Evolutionary conservation across 2,113 vertebrate species (phyloP).

Genomic region (Aegithalos caudatus): DNA sequence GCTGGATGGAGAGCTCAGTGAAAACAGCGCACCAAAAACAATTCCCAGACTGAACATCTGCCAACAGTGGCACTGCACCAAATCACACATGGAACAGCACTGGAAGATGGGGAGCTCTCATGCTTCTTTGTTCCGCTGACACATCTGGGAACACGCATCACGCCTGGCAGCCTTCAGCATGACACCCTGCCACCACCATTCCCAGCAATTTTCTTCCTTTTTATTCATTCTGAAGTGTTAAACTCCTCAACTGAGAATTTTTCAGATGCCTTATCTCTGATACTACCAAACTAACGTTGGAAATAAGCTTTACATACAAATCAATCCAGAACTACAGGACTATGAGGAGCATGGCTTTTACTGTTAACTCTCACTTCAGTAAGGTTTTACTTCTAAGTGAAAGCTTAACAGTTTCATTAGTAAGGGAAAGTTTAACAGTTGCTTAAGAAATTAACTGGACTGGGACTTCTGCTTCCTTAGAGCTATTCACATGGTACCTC

Average conservation of each 20-base stretch:
- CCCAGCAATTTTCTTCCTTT: no score
- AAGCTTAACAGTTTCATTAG: background rate
- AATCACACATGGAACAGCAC: rapidly evolving
- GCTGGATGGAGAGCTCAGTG: rapidly evolving
- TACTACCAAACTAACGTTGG: background rate
- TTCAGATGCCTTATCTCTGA: rapidly evolving
- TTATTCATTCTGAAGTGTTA: rapidly evolving
- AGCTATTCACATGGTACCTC: background rate
- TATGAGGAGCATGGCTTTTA: rapidly evolving
- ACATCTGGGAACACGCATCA: rapidly evolving
- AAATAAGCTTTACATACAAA: rapidly evolving
- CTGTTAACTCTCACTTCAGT: background rate
- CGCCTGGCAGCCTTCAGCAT: background rate
- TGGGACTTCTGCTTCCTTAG: background rate
- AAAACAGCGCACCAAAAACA: rapidly evolving
- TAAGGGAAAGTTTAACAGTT: background rate
- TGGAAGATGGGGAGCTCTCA: rapidly evolving
- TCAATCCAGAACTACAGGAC: rapidly evolving
- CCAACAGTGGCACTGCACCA: background rate
- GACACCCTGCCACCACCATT: rapidly evolving
- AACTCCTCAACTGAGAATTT: background rate
- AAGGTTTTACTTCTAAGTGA: background rate
- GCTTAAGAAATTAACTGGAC: background rate
- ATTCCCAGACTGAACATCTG: rapidly evolving
- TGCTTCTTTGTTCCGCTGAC: rapidly evolving